Base-by-base conservation (phyloP, 2,113 vertebrate species). In the Zapornia atra region DNA sequence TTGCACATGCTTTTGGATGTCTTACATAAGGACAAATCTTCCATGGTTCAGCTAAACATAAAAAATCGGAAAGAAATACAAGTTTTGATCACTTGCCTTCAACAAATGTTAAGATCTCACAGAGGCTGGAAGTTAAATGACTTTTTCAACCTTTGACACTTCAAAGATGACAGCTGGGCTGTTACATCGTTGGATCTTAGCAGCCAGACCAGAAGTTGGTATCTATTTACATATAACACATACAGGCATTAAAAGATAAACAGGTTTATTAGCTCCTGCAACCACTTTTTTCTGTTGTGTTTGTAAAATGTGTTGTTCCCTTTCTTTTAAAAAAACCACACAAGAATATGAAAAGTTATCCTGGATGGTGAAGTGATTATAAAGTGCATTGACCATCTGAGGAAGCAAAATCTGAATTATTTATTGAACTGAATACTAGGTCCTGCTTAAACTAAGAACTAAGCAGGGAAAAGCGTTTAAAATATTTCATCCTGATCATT, bases 401-500 rank as follows among this genome's bases (percentile, higher is more conserved):
- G 5, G 31, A 19, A 42, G n/a, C 48, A 44, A 44, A 44, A 63
- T 57, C 18, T 44, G 48, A 75, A 36, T 50, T 46, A 53, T 59
- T 72, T 25, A 56, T 33, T 36, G 26, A 73, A 88, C 68, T 33
- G 4, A 68, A 12, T 34, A 66, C 9, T 18, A 33, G 13, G 6
- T 73, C 34, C 13, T 50, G n/a, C 38, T n/a, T 76, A 86, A 79
- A 53, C 65, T 46, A 28, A 46, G 12, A 36, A 42, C n/a, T 82
- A 63, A 54, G 26, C n/a, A 84, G 59, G 86, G 95, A 75, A 80
- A 82, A 66, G 42, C 59, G 60, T 54, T 91, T 73, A 75, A 92
- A 94, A 29, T 56, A 69, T 95, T 65, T 88, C 82, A 68, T 84
- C 79, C 64, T 80, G 76, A 85, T 92, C 78, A 68, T 83, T 90